A percentile compares a stretch with the other conserved stretches of the same genome.
These are phyloP conservation scores for Falco cherrug DNA, from an alignment of 2,797 vertebrate genomes.

Conservation along the genomic window DNA sequence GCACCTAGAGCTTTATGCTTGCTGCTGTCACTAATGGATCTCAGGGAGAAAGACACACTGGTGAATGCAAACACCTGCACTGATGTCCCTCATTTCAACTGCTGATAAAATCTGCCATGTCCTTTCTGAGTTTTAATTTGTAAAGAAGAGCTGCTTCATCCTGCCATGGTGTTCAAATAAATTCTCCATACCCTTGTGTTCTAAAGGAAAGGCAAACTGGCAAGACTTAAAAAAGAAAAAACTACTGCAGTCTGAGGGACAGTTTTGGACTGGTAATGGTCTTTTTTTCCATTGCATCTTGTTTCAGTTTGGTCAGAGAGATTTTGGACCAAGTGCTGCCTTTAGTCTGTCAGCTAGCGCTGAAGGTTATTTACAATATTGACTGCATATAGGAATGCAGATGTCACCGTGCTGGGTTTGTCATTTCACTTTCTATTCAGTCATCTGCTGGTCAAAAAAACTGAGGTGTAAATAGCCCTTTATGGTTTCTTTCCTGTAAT, in stretches of 20 bases:
- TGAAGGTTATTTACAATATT: background rate
- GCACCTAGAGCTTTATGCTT: constrained; percentile 80
- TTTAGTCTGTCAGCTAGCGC: background rate
- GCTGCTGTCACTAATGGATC: constrained; percentile 76
- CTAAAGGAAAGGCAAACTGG: constrained; percentile 10
- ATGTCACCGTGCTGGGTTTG: background rate
- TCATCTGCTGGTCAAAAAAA: background rate
- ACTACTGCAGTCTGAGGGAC: background rate
- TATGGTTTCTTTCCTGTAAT: accelerated
- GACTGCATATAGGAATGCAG: background rate
- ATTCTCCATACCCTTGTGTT: background rate
- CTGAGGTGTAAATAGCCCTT: background rate
- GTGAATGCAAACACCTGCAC: constrained; percentile 80
- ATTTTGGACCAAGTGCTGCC: background rate
- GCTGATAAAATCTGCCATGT: background rate
- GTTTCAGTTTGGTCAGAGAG: background rate
- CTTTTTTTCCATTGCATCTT: too few relatives aligned
- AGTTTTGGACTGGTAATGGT: background rate
- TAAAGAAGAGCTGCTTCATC: constrained; percentile 7
- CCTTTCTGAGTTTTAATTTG: background rate
- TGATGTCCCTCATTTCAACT: background rate
- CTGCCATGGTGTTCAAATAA: background rate
- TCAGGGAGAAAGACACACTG: constrained; percentile 32
- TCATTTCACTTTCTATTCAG: background rate
- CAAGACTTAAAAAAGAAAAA: background rate